Base-by-base conservation (phyloP, 2,888 invertebrate species). In the Nephrotoma guestfalica region DNA sequence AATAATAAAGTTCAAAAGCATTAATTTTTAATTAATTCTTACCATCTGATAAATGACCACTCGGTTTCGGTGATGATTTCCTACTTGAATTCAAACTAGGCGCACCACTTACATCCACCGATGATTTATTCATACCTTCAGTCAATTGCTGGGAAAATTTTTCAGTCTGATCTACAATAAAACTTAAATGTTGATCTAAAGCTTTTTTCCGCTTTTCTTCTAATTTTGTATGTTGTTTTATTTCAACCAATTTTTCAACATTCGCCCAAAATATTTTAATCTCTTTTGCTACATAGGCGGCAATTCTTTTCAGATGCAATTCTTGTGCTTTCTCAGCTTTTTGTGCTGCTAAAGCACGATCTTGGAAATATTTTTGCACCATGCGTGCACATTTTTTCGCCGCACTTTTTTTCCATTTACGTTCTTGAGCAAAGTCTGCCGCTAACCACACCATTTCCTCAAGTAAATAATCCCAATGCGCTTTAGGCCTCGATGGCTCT, bases 391-490 rank as follows among this genome's bases (percentile, higher is more conserved):
- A 97, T 93, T 95, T 98, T 90, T 97, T 97, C 0, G 98, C 98
- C 5, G 97, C 97, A 87, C 97, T 96, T 91, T 97, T 97, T 90
- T 99, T 99, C 98, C 98, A 98, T 91, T 98, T 98, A 88, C 99
- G 94, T 92, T 99, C 99, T 91, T 98, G 97, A 42, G 97, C 97
- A 92, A 99, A 99, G 92, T 99, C 99, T 57, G 97, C 96, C 51
- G 98, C 97, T 88, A 99, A 93, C 99, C 99, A 99, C 57, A 96
- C 96, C 98, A 99, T 98, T 92, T 99, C 99, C 92, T 99, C 99
- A 83, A 99, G 93, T 88, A 99, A 93, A 92, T 98, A 99, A 92
- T 99, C 99, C 99, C 99, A 99, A 92, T 99, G 99, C 42, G 97
- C 96, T 92, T 99, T 99, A 86, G 95, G 93, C 88, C 99, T 93